Evolutionary conservation across 2,888 invertebrate genomes (phyloP).

Genomic region (Rosalia funebris): DNA sequence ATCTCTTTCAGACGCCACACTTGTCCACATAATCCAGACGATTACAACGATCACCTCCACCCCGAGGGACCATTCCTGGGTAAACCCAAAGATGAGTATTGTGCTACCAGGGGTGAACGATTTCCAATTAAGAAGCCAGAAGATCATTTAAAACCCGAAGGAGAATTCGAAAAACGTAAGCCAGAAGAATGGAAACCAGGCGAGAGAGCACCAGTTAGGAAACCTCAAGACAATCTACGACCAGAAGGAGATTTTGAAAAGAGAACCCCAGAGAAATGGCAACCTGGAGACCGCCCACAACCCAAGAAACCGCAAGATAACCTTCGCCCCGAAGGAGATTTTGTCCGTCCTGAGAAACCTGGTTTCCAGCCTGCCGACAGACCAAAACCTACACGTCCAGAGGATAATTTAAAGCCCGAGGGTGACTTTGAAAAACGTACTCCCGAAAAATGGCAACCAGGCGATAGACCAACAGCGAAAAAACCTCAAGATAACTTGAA

Average conservation of each 20-base stretch:
- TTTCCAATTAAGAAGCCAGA: slow-evolving; percentile 64
- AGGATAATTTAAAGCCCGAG: slow-evolving; percentile 61
- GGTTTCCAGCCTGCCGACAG: slow-evolving; percentile 60
- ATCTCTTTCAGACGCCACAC: slow-evolving; percentile 81
- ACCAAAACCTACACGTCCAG: slow-evolving; percentile 55
- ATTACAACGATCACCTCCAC: slow-evolving; percentile 76
- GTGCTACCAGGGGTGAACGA: slow-evolving; percentile 61
- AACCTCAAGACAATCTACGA: slow-evolving; percentile 71
- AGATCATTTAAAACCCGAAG: slow-evolving; percentile 67
- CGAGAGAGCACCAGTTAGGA: slow-evolving; percentile 66
- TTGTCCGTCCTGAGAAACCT: slow-evolving; percentile 63
- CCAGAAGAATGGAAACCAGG: slow-evolving; percentile 66
- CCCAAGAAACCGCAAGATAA: slow-evolving; percentile 63
- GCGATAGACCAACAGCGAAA: slow-evolving; percentile 61
- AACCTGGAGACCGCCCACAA: slow-evolving; percentile 52
- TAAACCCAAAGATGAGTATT: slow-evolving; percentile 66
- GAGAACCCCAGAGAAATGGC: slow-evolving; percentile 63
- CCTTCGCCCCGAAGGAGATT: slow-evolving; percentile 69
- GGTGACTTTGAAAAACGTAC: slow-evolving; percentile 63
- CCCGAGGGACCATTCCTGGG: slow-evolving; percentile 74
- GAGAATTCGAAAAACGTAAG: slow-evolving; percentile 66
- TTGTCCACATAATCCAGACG: slow-evolving; percentile 76
- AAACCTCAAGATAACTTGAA: slow-evolving; percentile 64
- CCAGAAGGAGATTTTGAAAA: slow-evolving; percentile 72
- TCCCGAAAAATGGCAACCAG: slow-evolving; percentile 59